phyloP scores from a whole-genome alignment of 2,888 invertebrate species.

The Plemyria rubiginata region DNA sequence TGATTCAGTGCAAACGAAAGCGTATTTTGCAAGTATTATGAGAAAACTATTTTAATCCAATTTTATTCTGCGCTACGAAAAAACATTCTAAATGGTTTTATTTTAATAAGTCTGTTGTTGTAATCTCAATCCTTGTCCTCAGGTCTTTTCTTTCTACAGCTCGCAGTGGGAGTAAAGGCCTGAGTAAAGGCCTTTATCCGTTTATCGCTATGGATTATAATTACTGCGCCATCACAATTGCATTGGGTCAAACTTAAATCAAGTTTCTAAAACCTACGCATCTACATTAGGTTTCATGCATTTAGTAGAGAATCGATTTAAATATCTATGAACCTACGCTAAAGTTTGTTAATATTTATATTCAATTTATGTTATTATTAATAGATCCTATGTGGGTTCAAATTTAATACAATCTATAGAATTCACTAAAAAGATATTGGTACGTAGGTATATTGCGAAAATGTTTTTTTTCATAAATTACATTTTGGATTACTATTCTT shows the following conservation, averaged over 20 bases:
- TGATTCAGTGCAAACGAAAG: slow-evolving; percentile 9
- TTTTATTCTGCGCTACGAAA: background rate
- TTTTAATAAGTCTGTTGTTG: too few species aligned
- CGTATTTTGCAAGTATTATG: slow-evolving; percentile 14
- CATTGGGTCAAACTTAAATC: background rate
- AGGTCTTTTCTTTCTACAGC: too few species aligned
- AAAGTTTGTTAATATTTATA: slow-evolving; percentile 3
- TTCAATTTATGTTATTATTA: background rate
- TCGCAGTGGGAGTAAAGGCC: too few species aligned
- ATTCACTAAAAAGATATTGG: too few species aligned
- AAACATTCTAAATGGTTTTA: background rate
- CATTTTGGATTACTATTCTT: too few species aligned
- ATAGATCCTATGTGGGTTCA: too few species aligned
- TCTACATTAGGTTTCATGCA: background rate
- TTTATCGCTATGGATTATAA: background rate
- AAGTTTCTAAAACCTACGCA: slow-evolving; percentile 14
- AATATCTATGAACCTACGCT: slow-evolving; percentile 12
- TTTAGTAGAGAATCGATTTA: slow-evolving; percentile 8
- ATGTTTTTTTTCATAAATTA: too few species aligned
- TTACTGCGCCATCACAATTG: background rate
- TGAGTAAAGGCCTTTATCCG: too few species aligned
- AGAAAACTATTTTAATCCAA: slow-evolving; percentile 14
- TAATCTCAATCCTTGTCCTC: too few species aligned
- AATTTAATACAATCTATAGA: too few species aligned
- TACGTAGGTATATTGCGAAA: too few species aligned